Base-by-base conservation (phyloP, 2,888 invertebrate genomes). In the Candidula unifasciata region DNA sequence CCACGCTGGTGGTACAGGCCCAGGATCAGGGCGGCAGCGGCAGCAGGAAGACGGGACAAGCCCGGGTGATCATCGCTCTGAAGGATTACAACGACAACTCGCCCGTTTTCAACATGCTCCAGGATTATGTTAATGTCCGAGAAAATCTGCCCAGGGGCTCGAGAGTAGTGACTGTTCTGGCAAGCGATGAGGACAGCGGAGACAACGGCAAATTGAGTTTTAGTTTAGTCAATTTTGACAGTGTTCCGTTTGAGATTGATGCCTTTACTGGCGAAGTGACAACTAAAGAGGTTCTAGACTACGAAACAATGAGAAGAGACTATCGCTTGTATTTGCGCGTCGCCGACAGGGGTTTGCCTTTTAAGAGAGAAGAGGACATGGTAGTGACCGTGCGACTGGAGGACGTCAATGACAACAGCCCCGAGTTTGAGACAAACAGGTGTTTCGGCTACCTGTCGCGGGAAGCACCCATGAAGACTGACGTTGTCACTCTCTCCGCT, bases 131-230 rank as follows among this genome's bases (percentile, higher is more conserved):
- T 10, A 95, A 95, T 91, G 95, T 98, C 66, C 96, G 96, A 89
- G 99, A 99, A 94, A 98, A 98, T 93, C 96, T 97, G 91, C 96
- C 97, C 0, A 95, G 96, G 13, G 98, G 98, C 2, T 96, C 96
- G 2, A 96, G 96, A 18, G 97, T 99, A 0, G 96, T 96, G 18
- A 96, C 96, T 88, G 96, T 98, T 5, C 95, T 95, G 74, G 99
- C 98, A 0, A 96, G 96, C 87, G 99, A 99, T 94, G 96, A 95
- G 27, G 99, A 99, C 93, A 96, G 96, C 1, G 98, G 97, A 0
- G 98, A 98, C 92, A 99, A 98, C 94, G 97, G 97, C 0, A 97
- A 97, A 94, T 96, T 99, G 89, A 98, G 97, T 0, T 99, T 98
- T 94, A 96, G 97, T 90, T 96, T 98, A 89, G 97, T 97, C 80